Conservation (phyloP, 2,113 vertebrate genomes). For the Athene noctua region DNA sequence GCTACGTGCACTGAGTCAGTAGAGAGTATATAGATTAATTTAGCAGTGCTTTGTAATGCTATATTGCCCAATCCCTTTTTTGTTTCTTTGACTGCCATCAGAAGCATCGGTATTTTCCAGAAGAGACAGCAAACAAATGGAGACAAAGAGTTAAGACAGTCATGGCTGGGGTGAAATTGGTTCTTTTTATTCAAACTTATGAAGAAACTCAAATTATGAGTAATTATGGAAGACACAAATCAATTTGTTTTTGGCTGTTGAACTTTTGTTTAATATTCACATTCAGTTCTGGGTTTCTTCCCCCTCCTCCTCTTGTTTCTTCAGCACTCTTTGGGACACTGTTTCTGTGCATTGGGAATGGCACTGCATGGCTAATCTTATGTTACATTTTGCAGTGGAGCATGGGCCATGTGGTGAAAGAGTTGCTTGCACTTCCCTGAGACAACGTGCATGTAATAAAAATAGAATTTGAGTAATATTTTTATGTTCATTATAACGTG, state of each 20-base stretch:
- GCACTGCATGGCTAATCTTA: constrained; percentile 71
- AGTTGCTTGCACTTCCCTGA: background rate
- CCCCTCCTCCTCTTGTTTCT: background rate
- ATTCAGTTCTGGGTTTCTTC: constrained; percentile 1
- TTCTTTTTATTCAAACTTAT: constrained; percentile 73
- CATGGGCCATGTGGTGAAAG: background rate
- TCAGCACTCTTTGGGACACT: background rate
- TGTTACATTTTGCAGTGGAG: background rate
- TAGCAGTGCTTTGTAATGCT: constrained; percentile 13
- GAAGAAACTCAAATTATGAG: constrained; percentile 51
- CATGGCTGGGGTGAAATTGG: constrained; percentile 86
- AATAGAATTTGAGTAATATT: background rate
- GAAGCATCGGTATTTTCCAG: constrained; percentile 75
- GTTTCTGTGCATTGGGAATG: background rate
- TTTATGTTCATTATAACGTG: background rate
- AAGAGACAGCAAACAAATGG: constrained; percentile 82
- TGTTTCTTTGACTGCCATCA: constrained; percentile 70
- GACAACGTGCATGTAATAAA: constrained; percentile 28
- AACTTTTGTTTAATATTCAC: constrained; percentile 44
- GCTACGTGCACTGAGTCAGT: background rate
- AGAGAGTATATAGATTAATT: background rate
- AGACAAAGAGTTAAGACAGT: constrained; percentile 84
- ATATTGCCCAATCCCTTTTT: constrained; percentile 56
- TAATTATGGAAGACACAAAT: constrained; percentile 40
- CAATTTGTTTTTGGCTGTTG: constrained; percentile 32